Evolutionary conservation across 2,888 invertebrate species (phyloP).

Genomic region (Drosophila quinaria): DNA sequence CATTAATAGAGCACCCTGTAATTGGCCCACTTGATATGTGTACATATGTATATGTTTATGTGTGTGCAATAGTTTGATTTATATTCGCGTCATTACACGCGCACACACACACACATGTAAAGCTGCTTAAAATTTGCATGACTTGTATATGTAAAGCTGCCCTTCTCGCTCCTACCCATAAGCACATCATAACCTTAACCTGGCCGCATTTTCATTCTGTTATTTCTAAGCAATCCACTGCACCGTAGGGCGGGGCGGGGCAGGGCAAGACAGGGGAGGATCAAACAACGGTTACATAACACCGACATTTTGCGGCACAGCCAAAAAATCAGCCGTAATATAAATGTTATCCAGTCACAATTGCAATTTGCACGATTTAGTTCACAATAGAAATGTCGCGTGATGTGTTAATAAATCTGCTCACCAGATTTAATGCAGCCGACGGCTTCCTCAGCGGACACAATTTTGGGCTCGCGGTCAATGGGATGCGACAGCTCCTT

Average conservation of each 20-base stretch:
- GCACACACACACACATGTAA: neutral
- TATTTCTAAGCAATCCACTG: conserved; percentile 28
- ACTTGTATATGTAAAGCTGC: conserved; percentile 21
- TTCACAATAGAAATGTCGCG: neutral
- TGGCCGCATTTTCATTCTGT: conserved; percentile 36
- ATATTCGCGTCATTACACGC: conserved; percentile 11
- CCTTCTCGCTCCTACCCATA: neutral
- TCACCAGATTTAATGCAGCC: conserved; percentile 93
- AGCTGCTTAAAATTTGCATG: conserved; percentile 43
- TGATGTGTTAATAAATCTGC: conserved; percentile 22
- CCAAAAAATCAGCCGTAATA: neutral
- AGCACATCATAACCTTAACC: conserved; percentile 23
- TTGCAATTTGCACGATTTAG: neutral
- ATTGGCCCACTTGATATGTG: conserved; percentile 26
- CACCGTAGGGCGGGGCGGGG: neutral
- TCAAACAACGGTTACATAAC: conserved; percentile 62
- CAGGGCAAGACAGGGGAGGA: neutral
- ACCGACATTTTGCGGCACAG: conserved; percentile 25
- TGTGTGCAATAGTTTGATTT: conserved; percentile 49
- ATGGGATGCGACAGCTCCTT: conserved; percentile 93
- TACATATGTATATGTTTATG: conserved; percentile 11
- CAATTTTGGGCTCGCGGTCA: conserved; percentile 90
- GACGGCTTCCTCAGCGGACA: conserved; percentile 92
- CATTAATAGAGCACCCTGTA: conserved; percentile 35
- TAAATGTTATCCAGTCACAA: neutral